Evolutionary conservation across 2,113 vertebrate genomes (phyloP).

Genomic region (Podocnemis expansa): DNA sequence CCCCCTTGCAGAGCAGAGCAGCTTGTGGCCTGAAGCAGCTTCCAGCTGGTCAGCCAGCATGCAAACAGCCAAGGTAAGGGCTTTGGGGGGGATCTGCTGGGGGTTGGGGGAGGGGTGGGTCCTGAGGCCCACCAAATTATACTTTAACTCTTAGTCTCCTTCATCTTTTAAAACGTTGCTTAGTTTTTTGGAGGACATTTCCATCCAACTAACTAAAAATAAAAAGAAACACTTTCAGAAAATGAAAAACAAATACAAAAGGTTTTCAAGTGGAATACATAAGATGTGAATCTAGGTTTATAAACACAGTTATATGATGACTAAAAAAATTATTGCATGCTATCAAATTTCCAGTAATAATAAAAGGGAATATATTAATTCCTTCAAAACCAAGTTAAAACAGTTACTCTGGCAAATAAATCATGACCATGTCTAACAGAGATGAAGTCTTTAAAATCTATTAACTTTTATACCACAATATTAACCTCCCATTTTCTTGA

Average conservation of each 20-base stretch:
- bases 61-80: too few relatives aligned
- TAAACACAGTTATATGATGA: not conserved
- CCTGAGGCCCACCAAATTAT: too few relatives aligned
- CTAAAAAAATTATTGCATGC: not conserved
- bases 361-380: not conserved
- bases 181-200: not conserved
- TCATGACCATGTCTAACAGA: conserved; percentile 23
- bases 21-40: too few relatives aligned
- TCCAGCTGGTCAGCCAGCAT: too few relatives aligned
- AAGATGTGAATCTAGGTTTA: not conserved
- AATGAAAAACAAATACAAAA: not conserved
- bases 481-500: not conserved
- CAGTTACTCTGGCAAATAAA: conserved; percentile 31
- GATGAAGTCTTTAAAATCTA: conserved; percentile 42
- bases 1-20: too few relatives aligned
- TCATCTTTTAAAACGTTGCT: too few relatives aligned
- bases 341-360: conserved; percentile 15
- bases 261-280: not conserved
- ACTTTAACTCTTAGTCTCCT: too few relatives aligned
- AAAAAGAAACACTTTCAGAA: not conserved
- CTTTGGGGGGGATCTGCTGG: too few relatives aligned
- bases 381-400: conserved; percentile 41
- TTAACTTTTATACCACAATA: conserved; percentile 52
- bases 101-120: too few relatives aligned
- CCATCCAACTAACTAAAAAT: not conserved